These are phyloP conservation scores for Vanacampus margaritifer DNA, from an alignment of 2,113 vertebrate species.

Conservation along the genomic window DNA sequence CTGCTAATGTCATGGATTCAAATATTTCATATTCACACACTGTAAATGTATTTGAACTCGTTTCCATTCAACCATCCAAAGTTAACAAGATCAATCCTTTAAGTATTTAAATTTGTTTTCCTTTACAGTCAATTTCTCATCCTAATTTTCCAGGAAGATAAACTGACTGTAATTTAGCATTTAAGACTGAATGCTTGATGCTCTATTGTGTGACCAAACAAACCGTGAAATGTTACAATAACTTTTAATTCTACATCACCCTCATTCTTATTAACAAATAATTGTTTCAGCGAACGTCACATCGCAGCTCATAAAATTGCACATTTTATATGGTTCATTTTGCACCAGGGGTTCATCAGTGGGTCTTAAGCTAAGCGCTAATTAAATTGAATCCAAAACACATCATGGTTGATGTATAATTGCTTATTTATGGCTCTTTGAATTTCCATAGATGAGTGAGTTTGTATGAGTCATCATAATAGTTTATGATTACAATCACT, in stretches of 20 bases:
- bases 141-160: not conserved
- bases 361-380: not conserved
- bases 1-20: too few species aligned
- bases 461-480: not conserved
- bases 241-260: not conserved
- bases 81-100: not conserved
- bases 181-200: not conserved
- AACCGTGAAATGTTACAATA: not conserved
- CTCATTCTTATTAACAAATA: not conserved
- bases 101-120: not conserved
- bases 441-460: not conserved
- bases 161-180: not conserved
- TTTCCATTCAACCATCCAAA: not conserved
- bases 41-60: not conserved
- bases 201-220: not conserved
- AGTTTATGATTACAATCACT: not conserved
- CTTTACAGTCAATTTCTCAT: not conserved
- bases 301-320: not conserved
- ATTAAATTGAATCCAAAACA: slow-evolving; percentile 1
- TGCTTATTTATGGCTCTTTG: not conserved
- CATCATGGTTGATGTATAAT: not conserved
- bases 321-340: not conserved
- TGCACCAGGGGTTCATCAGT: not conserved
- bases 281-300: not conserved
- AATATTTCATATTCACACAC: not conserved